These are phyloP conservation scores for Drymodes brunneopygia DNA, from an alignment of 2,113 vertebrate species.

Conservation along the genomic window DNA sequence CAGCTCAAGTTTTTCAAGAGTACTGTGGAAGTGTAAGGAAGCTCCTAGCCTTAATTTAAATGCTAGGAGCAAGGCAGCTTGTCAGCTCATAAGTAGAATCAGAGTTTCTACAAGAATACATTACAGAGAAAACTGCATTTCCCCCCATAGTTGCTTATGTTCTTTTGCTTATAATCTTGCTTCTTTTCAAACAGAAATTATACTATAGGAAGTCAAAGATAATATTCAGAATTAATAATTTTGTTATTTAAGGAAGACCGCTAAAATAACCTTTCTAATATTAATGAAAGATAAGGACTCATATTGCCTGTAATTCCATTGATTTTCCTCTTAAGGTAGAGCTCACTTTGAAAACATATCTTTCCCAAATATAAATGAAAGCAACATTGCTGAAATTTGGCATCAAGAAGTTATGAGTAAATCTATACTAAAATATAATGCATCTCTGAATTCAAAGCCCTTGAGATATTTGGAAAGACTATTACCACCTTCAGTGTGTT, in stretches of 20 bases:
- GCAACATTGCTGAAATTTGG: not conserved
- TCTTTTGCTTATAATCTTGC: not conserved
- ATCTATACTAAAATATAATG: not conserved
- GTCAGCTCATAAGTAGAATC: not conserved
- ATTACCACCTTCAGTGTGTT: not conserved
- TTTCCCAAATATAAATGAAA: not conserved
- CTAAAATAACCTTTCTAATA: not conserved
- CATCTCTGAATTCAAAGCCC: not conserved
- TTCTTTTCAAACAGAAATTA: not conserved
- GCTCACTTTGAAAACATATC: not conserved
- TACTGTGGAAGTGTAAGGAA: not conserved
- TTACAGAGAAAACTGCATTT: not conserved
- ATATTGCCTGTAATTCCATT: not conserved
- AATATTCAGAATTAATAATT: not conserved
- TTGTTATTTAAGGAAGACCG: not conserved
- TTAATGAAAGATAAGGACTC: not conserved
- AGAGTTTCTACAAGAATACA: not conserved
- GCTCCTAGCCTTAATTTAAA: not conserved
- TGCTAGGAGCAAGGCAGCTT: not conserved
- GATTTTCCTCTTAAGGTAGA: not conserved
- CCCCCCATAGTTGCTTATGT: not conserved
- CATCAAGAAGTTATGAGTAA: not conserved
- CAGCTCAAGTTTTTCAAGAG: not conserved
- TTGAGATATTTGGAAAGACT: not conserved
- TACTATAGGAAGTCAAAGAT: not conserved